These are phyloP conservation scores for Sebastes jordani DNA, from an alignment of 2,797 vertebrate genomes.

Conservation along the genomic window DNA sequence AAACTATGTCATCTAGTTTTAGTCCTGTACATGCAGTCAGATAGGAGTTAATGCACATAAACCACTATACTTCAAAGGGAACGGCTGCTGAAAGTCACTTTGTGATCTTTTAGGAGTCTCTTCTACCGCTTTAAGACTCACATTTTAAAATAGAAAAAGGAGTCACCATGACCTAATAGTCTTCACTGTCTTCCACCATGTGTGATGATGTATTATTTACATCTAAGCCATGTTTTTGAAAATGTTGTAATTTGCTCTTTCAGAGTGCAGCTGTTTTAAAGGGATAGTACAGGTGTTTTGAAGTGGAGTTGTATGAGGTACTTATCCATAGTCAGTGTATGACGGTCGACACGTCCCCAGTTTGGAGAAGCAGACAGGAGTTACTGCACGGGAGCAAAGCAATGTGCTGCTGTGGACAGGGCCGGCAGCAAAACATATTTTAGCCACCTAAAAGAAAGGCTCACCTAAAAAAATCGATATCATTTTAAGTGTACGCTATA, in stretches of 20 bases:
- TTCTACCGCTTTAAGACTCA: not conserved
- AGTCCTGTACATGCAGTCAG: not conserved
- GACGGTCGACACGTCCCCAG: too few species aligned
- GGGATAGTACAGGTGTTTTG: too few species aligned
- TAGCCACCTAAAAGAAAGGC: too few species aligned
- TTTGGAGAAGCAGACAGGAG: too few species aligned
- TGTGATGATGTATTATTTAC: not conserved
- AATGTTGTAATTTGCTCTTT: not conserved
- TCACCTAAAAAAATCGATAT: too few species aligned
- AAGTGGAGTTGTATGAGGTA: too few species aligned
- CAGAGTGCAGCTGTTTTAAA: not conserved
- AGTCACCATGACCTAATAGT: not conserved
- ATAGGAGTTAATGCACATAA: not conserved
- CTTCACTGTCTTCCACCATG: not conserved
- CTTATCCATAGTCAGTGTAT: too few species aligned
- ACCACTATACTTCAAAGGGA: not conserved
- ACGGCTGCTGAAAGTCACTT: not conserved
- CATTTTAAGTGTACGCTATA: too few species aligned
- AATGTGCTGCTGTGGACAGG: too few species aligned
- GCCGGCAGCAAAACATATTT: too few species aligned
- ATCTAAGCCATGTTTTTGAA: not conserved
- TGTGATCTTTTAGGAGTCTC: not conserved
- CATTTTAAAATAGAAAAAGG: not conserved
- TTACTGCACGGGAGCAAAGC: too few species aligned
- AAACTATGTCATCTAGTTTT: not conserved